A percentile compares a stretch with the other conserved stretches of the same genome.
These are phyloP conservation scores for Epizoanthus stellaris DNA, from an alignment of 92 coral and sea anemone species.

Conservation along the genomic window DNA sequence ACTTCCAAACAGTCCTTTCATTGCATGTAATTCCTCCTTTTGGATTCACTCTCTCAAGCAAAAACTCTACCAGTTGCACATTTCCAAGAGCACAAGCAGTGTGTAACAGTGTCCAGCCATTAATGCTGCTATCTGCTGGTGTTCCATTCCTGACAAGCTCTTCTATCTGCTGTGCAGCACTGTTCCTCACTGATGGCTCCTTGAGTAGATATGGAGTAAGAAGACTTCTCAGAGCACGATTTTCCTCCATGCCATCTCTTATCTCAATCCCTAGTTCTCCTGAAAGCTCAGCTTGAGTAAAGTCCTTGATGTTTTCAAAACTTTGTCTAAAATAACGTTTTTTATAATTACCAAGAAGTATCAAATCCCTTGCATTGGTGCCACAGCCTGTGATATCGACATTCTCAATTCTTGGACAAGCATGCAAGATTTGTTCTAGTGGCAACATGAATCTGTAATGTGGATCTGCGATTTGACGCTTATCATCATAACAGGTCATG, in stretches of 20 bases:
- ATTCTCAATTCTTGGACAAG: background rate
- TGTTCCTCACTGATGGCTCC: background rate
- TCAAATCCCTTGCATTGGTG: background rate
- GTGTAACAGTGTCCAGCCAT: conserved; percentile 6
- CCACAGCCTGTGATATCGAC: conserved; percentile 18
- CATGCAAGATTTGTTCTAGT: background rate
- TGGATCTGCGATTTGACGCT: background rate
- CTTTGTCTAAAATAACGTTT: too few species aligned
- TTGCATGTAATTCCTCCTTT: conserved; percentile 5
- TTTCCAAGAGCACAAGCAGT: conserved; percentile 15
- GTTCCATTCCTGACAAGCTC: background rate
- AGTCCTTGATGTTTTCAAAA: too few species aligned
- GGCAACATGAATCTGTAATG: background rate
- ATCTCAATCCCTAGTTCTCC: background rate
- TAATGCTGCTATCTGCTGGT: conserved; percentile 6
- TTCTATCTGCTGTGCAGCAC: background rate
- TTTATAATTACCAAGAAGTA: background rate
- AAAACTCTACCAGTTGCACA: conserved; percentile 2
- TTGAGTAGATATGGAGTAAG: background rate
- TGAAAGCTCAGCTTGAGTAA: background rate
- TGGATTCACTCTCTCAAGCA: background rate
- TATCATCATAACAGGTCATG: background rate
- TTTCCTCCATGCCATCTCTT: background rate
- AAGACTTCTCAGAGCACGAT: background rate
- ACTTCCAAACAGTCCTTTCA: background rate